Evolutionary conservation across 2,113 vertebrate genomes (phyloP).

Genomic region (Cettia cetti): DNA sequence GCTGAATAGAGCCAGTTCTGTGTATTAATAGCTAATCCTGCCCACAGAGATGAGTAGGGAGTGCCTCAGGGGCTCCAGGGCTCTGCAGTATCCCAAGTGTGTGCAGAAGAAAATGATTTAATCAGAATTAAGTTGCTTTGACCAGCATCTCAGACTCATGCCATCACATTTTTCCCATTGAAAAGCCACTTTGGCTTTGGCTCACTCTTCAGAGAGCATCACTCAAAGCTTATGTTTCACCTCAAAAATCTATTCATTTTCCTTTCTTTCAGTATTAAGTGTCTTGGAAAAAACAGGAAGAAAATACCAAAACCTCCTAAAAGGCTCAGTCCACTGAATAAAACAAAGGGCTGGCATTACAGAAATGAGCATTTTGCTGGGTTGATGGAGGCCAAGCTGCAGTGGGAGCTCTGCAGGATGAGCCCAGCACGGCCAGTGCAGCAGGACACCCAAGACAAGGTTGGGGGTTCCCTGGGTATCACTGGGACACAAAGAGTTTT

Average conservation of each 20-base stretch:
- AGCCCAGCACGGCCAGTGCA: accelerated
- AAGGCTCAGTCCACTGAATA: background rate
- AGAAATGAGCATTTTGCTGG: accelerated
- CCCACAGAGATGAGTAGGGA: background rate
- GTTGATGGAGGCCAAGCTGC: background rate
- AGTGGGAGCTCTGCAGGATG: background rate
- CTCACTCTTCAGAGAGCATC: background rate
- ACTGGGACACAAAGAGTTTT: accelerated
- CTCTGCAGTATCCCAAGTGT: background rate
- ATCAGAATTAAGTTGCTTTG: background rate
- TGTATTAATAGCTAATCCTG: background rate
- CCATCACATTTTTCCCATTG: background rate
- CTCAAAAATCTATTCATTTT: background rate
- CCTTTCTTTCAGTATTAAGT: background rate
- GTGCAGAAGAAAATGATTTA: background rate
- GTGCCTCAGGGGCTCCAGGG: background rate
- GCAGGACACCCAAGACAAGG: background rate
- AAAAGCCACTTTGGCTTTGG: background rate
- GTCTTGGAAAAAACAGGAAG: background rate
- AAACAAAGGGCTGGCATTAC: background rate
- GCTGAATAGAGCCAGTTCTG: background rate
- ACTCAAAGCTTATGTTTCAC: background rate
- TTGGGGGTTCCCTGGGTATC: accelerated
- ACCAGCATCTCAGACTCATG: background rate
- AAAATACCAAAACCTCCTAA: background rate